Evolutionary conservation across 35 echinoderm and acorn worm species (phyloP), one percentile per base, ranked within the genome.

Genomic region (Ptychodera flava): DNA sequence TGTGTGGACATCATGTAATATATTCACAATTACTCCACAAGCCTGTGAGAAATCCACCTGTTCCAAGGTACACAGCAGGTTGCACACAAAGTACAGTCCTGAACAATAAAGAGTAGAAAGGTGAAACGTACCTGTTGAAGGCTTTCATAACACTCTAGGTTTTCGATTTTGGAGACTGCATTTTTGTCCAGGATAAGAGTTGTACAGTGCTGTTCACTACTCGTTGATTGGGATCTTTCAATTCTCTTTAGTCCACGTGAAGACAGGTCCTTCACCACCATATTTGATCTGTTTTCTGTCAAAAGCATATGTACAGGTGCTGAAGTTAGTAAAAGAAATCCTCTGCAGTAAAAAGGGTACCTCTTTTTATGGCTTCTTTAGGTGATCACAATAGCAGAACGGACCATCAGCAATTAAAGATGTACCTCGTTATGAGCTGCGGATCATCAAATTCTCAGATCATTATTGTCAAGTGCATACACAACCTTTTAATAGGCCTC

Each of bases 141-240:
- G 28, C 90, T 86, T 34, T 87, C 84, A 80, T 90, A 99, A 30
- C 82, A 82, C 77, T 99, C 93, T 36, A 94, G 76, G 31, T 94
- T 85, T 22, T 99, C 96, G 10, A 99, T 92, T 79, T 92, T 94
- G 37, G 92, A 92, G 16, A 99, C 77, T 33, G 88, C 90, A 92
- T 99, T 99, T 78, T 92, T 91, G 85, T 99, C 96, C 34, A 99
- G 37, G 33, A 99, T 99, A 0, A 99, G 86, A 14, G 96, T 99
- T 36, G 96, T 94, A 76, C 93, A 99, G 10, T 85, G 79, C 37
- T 90, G 85, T 27, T 89, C 85, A 0, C 80, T 77, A 1, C 85
- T 37, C 77, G 80, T 77, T 16, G 79, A 77, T 35, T 81, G 35
- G 36, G 90, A 36, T 31, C 85, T 38, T 34, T 94, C 93, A 14